Base-by-base conservation (phyloP, 1,140 invertebrate species). In the Berghia stephanieae region DNA sequence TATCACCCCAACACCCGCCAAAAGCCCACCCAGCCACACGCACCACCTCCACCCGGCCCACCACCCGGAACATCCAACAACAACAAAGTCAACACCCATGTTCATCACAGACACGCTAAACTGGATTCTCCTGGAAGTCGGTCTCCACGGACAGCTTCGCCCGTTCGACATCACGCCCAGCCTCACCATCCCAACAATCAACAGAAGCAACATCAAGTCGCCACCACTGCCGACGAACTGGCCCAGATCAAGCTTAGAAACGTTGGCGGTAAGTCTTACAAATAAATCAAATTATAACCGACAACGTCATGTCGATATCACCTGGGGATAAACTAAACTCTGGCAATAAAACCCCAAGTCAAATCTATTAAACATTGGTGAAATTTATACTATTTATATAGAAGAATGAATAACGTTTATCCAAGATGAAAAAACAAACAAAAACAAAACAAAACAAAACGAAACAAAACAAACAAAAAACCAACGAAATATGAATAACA, bases 201-300 rank as follows among this genome's bases (percentile, higher is more conserved):
- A n/a, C 34, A 42, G 1, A 75, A 63, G n/a, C 72, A 75, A 57
- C 71, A 36, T 4, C n/a, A 24, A 16, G 34, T 40, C 36, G 18
- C 43, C 24, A 57, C 72, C 31, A 75, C 72, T 5, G 24, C 49
- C 36, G 72, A 75, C 36, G 31, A 75, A 16, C 55, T 75, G 13
- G 72, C 55, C 10, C 72, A 75, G 18, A 42, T 75, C 72, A 75
- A 75, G 42, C 72, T 75, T 3, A 40, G 72, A 24, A 42, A 40
- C 27, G 72, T 75, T 24, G 31, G 55, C 31, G 72, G 72, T 75
- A 60, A 63, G 72, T 72, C 27, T 10, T 31, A 27, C n/a, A n/a
- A n/a, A n/a, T n/a, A n/a, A n/a, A n/a, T n/a, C n/a, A n/a, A n/a
- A n/a, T n/a, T n/a, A n/a, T n/a, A n/a, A n/a, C n/a, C n/a, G n/a